These are phyloP conservation scores for Odontesthes bonariensis DNA, from an alignment of 2,113 vertebrate species.

Conservation along the genomic window DNA sequence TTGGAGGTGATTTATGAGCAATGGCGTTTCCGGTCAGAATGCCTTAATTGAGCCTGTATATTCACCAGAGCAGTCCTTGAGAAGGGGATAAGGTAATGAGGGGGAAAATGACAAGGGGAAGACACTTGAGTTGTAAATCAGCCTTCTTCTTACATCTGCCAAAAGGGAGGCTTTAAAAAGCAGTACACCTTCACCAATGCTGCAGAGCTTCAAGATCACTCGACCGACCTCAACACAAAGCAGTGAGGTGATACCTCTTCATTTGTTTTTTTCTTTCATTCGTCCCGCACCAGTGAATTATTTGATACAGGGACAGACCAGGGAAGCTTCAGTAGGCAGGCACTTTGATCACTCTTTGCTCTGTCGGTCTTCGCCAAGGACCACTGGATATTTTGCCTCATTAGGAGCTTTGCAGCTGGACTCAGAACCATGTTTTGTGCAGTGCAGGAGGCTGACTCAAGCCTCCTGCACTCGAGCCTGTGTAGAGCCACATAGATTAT, in stretches of 20 bases:
- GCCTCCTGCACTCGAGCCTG: conserved; percentile 32
- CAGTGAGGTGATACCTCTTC: conserved; percentile 4
- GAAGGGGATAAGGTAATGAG: conserved; percentile 79
- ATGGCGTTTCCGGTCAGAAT: conserved; percentile 78
- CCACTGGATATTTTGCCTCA: conserved; percentile 36
- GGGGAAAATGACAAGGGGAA: conserved; percentile 73
- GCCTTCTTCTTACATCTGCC: conserved; percentile 54
- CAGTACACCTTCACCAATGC: conserved; percentile 36
- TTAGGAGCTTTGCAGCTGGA: conserved; percentile 49
- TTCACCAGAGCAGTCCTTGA: conserved; percentile 79
- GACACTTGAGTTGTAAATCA: conserved; percentile 78
- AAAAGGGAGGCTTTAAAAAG: conserved; percentile 10
- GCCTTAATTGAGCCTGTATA: conserved; percentile 83
- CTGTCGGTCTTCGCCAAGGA: not conserved
- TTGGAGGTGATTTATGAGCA: conserved; percentile 81
- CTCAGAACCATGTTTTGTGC: conserved; percentile 22
- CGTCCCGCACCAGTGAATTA: conserved; percentile 24
- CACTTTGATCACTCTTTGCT: conserved; percentile 3
- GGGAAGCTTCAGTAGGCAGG: conserved; percentile 19
- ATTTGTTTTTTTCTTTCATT: conserved; percentile 33
- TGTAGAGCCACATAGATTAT: conserved; percentile 14
- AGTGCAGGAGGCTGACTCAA: conserved; percentile 1
- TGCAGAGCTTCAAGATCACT: conserved; percentile 60
- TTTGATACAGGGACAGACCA: conserved; percentile 30
- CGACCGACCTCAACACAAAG: conserved; percentile 44